Base-by-base conservation (phyloP, 1,140 invertebrate species). In the Tenebrio molitor region DNA sequence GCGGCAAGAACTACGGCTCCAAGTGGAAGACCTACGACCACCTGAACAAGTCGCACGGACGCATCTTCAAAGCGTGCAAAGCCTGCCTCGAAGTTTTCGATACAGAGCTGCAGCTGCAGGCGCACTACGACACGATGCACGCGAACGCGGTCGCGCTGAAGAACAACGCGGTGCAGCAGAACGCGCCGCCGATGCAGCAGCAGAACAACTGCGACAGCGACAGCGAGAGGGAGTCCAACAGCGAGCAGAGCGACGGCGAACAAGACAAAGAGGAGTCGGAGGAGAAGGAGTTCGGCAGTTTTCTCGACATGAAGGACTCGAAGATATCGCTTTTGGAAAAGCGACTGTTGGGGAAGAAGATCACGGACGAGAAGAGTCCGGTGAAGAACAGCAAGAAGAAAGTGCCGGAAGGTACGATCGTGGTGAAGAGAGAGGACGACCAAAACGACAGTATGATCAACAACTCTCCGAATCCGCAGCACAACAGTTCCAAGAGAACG, bases 1-100 rank as follows among this genome's bases (percentile, higher is more conserved):
- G 89, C 73, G 89, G 87, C 0, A 89, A 89, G 76, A 86, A 87
- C 44, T 89, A 88, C 66, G 86, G 87, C 0, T 87, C 85, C 0
- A 88, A 88, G 53, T 88, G 87, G 85, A 89, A 89, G 75, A 87
- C 88, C 0, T 86, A 87, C 12, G 87, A 89, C 74, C 89, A 90
- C 72, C 84, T 88, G n/a, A 87, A 87, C 68, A 88, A 88, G 69
- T 87, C 85, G 29, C 89, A 90, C 69, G 87, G 87, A 0, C 83
- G 86, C 62, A 86, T 87, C 12, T 89, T 88, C 63, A 84, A 84
- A 19, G 87, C 87, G 0, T 90, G 89, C 70, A 88, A 87, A 76
- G 84, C 86, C 3, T 90, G 89, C 77, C 78, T 89, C 15, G 85
- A 87, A 25, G 85, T 89, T 3, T 89, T 88, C 64, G 85, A 84